phyloP scores from a whole-genome alignment of 1,140 invertebrate species.

The Wiebesia pumilae region DNA sequence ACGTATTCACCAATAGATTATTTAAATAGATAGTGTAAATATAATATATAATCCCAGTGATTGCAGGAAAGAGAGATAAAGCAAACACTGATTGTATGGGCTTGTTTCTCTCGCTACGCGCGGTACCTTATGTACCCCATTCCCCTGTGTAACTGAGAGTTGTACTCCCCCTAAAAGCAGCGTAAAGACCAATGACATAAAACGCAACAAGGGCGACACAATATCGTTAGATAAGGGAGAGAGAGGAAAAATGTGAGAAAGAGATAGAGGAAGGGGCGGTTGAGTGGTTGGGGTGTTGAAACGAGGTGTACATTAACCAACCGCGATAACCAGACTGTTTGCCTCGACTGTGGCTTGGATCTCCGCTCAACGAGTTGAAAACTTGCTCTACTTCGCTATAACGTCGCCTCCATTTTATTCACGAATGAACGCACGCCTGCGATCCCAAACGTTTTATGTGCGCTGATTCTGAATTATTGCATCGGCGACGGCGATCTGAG shows the following conservation, averaged over 20 bases:
- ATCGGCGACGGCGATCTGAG: no score
- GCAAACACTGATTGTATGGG: conserved; percentile 58
- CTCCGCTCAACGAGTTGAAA: background rate
- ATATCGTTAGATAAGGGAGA: conserved; percentile 54
- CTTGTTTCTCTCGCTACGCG: conserved; percentile 36
- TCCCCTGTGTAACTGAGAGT: background rate
- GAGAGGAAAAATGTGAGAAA: background rate
- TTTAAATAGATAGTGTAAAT: conserved; percentile 33
- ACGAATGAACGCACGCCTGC: background rate
- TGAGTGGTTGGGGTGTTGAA: conserved; percentile 43
- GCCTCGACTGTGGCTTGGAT: background rate
- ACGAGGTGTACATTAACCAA: conserved; percentile 54
- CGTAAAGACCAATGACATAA: conserved; percentile 65
- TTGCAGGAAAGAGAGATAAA: conserved; percentile 49
- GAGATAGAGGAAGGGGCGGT: background rate
- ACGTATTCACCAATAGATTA: conserved; percentile 18
- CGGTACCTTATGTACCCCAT: background rate
- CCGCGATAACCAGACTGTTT: conserved; percentile 57
- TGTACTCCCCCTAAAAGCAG: conserved; percentile 51
- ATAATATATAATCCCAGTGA: background rate
- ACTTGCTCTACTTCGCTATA: background rate
- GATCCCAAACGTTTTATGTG: background rate
- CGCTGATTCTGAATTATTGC: background rate
- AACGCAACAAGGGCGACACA: conserved; percentile 61
- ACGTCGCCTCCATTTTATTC: conserved; percentile 11